Conservation (phyloP, 2,888 invertebrate genomes). For the Globia sparganii region DNA sequence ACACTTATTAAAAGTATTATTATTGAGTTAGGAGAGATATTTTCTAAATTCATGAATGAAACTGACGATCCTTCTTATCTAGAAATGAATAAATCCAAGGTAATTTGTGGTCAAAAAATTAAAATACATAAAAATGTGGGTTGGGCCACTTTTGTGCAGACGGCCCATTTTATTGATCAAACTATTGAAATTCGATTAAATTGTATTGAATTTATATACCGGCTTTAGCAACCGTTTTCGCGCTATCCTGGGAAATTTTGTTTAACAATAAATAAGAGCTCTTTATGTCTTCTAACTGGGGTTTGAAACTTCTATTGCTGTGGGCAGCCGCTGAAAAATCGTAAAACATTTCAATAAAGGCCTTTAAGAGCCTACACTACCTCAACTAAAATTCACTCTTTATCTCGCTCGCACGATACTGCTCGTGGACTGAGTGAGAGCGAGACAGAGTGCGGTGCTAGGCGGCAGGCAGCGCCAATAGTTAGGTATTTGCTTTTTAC, state of each 20-base stretch:
- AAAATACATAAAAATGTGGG: constrained; percentile 59
- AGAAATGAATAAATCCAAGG: constrained; percentile 34
- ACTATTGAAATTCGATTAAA: constrained; percentile 28
- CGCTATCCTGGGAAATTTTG: constrained; percentile 60
- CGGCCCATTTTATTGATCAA: constrained; percentile 48
- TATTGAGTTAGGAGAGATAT: constrained; percentile 7
- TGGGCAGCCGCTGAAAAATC: constrained; percentile 72
- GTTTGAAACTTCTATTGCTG: constrained; percentile 76
- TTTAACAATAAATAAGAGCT: constrained; percentile 82
- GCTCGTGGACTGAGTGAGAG: no score
- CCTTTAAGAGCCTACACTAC: no score
- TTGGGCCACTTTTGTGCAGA: constrained; percentile 51
- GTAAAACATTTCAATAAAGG: constrained; percentile 35
- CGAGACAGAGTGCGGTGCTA: no score
- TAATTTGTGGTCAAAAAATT: constrained; percentile 37
- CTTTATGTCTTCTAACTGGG: constrained; percentile 84
- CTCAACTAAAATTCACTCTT: no score
- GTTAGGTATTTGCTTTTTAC: no score
- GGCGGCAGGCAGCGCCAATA: no score
- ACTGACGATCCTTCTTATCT: constrained; percentile 37
- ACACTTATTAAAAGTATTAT: constrained; percentile 1
- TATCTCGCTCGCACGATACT: no score
- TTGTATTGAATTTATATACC: constrained; percentile 59
- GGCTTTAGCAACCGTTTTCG: constrained; percentile 57
- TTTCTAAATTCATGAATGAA: constrained; percentile 12